Evolutionary conservation across 2,888 invertebrate genomes (phyloP), one percentile per base, ranked within the genome.

Genomic region (Trachelus iudaicus): DNA sequence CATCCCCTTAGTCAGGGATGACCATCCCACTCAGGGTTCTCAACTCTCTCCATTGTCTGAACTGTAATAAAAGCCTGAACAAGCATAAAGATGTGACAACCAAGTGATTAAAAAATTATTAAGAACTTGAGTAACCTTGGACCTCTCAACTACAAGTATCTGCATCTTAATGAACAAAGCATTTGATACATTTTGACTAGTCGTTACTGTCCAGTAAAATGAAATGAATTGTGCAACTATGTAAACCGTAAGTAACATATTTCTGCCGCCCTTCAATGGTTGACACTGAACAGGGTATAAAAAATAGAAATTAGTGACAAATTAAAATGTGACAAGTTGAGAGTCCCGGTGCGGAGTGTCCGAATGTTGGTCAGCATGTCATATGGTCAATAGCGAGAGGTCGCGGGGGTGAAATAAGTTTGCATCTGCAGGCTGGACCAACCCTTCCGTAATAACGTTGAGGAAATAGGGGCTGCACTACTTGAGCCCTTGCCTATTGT

Each of bases 321-420:
- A 56, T 56, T 9, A 56, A 56, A 56, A 23, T 56, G 9, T 23
- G 9, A 23, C 31, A 13, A 77, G 69, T 71, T 71, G 71, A 71
- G 71, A 69, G 13, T 30, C 75, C 37, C 11, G 34, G 75, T 33
- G 30, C 56, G 35, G 87, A 87, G 85, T 83, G 84, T 83, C 79
- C 81, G 81, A 83, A 91, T 91, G 86, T 91, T 91, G 91, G 91
- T 91, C 91, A 91, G 91, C 91, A 88, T 91, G 91, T 91, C 91
- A 91, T 90, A 90, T 91, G 91, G 91, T 90, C 90, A 89, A 89
- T 89, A 87, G 89, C 81, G 85, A 86, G 85, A 87, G 88, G 87
- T 85, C 87, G 88, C 85, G 85, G 87, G 87, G 85, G 86, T 85
- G 88, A 86, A 87, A 73, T 77, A 79, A 79, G 80, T 73, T 76